Conservation (phyloP, 2,888 invertebrate species). For the Hyalella azteca region DNA sequence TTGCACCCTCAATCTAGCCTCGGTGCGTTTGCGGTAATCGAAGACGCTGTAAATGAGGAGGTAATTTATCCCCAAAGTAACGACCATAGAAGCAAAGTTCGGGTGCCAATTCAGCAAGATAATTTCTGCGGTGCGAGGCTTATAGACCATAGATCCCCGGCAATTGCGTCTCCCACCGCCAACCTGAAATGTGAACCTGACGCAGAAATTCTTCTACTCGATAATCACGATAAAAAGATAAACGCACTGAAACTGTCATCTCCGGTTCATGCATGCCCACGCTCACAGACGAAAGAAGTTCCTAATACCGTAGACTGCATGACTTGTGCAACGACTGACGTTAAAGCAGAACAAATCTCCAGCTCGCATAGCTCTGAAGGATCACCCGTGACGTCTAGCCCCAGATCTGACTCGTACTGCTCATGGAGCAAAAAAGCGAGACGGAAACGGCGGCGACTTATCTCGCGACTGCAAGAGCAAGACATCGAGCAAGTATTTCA, state of each 20-base stretch:
- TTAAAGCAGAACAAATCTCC: no score
- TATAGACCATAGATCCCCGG: slow-evolving; percentile 11
- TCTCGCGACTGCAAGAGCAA: slow-evolving; percentile 46
- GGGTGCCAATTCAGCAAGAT: slow-evolving; percentile 26
- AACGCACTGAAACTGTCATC: no score
- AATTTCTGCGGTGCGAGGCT: neutral
- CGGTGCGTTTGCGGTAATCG: slow-evolving; percentile 18
- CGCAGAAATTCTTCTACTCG: neutral
- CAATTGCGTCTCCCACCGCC: neutral
- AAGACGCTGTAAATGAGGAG: neutral
- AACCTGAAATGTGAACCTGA: neutral
- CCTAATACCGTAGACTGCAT: no score
- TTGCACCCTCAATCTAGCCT: neutral
- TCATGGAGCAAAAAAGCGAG: neutral
- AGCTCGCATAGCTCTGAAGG: no score
- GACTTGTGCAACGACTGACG: no score
- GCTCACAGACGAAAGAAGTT: no score
- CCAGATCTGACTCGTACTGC: neutral
- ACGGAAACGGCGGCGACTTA: slow-evolving; percentile 40
- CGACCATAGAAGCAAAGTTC: neutral
- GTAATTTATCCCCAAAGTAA: neutral
- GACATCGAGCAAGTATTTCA: slow-evolving; percentile 47
- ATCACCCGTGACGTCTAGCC: neutral
- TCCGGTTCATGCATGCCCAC: no score
- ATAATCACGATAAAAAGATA: no score